Evolutionary conservation across 2,888 invertebrate genomes (phyloP), one percentile per base, ranked within the genome.

Genomic region (Agapetus fuscipes): DNA sequence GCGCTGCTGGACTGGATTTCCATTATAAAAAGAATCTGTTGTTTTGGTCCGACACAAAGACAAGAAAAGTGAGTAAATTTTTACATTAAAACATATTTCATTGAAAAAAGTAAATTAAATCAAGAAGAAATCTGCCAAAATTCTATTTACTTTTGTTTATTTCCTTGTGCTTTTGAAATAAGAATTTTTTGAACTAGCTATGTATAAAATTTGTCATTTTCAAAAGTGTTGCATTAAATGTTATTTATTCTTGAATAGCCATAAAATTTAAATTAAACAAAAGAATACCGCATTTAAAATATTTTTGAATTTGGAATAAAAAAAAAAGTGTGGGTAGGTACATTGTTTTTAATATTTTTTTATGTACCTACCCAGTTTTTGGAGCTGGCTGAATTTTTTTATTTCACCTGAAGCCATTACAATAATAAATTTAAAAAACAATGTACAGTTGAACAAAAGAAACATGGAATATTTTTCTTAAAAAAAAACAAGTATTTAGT

Each of bases 31-130:
- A 76, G 48, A 85, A 87, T 53, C 60, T 83, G 39, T 64, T 94
- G 2, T 90, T 85, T 61, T 93, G 90, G 90, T 88, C 90, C 6
- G 93, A 94, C 60, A 73, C 80, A 2, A 90, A 89, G 58, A 89
- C 88, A 0, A 75, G 84, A 49, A 86, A 85, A 71, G 84, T 87
- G 16, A 39, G 30, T 35, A 13, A 11, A 34, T 7, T 7, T 10
- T 27, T 16, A 36, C 29, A 29, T 34, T 20, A 20, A 20, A 20
- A 20, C 4, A 20, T 20, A 20, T 20, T 20, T 20, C 4, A 29
- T n/a, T 12, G 12, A 2, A 41, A n/a, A n/a, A n/a, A n/a, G n/a
- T n/a, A n/a, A n/a, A 48, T 32, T 13, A 5, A 13, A 11, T 9
- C 12, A n/a, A 27, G n/a, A 10, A 11, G 10, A 15, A 2, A 1